These are phyloP conservation scores for Apoda limacodes DNA, from an alignment of 2,888 invertebrate genomes.

Conservation along the genomic window DNA sequence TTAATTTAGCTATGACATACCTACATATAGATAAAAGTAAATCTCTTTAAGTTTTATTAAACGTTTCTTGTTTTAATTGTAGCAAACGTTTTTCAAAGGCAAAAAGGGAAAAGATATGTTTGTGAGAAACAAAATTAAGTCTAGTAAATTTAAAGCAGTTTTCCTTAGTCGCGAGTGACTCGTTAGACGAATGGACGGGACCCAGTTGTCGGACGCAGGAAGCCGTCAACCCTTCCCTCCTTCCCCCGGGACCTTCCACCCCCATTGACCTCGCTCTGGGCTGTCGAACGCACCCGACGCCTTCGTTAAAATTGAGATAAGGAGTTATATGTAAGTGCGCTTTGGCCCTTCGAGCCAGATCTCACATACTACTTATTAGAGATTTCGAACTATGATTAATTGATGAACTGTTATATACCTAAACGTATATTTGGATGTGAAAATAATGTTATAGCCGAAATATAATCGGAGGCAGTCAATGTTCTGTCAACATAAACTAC, in stretches of 20 bases:
- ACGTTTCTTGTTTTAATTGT: too few relatives aligned
- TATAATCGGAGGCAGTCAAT: too few relatives aligned
- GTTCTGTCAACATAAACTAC: too few relatives aligned
- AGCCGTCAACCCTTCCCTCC: conserved; percentile 20
- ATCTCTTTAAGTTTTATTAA: too few relatives aligned
- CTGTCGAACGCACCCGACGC: conserved; percentile 58
- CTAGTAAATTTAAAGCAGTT: conserved; percentile 33
- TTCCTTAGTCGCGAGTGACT: conserved; percentile 31
- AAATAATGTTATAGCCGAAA: too few relatives aligned
- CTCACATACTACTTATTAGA: conserved; percentile 27
- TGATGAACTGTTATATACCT: too few relatives aligned
- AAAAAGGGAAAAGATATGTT: conserved; percentile 18
- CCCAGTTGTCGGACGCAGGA: conserved; percentile 45
- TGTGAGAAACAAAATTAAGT: conserved; percentile 14
- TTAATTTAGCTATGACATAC: too few relatives aligned
- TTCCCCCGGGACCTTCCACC: conserved; percentile 26
- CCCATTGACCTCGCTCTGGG: conserved; percentile 29
- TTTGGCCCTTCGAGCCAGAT: conserved; percentile 27
- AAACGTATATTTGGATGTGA: too few relatives aligned
- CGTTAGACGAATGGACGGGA: conserved; percentile 43
- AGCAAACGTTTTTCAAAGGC: conserved; percentile 6
- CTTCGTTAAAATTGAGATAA: conserved; percentile 50
- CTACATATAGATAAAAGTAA: too few relatives aligned
- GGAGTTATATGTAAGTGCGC: conserved; percentile 25
- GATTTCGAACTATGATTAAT: too few relatives aligned